Conservation (phyloP, 2,113 vertebrate species). For the Gadus macrocephalus region DNA sequence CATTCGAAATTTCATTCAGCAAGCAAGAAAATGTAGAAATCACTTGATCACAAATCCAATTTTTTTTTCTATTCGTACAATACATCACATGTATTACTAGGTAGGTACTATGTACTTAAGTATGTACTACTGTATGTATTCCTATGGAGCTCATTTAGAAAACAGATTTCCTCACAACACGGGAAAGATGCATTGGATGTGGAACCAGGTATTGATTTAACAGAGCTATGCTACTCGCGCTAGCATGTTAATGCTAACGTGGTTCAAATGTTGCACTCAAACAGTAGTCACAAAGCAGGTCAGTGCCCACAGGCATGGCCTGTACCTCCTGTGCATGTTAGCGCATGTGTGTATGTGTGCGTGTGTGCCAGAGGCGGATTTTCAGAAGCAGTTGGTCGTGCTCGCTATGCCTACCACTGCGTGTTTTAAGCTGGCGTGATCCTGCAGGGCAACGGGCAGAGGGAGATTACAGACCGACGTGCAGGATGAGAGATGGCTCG, state of each 20-base stretch:
- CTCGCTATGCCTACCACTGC: slow-evolving; percentile 43
- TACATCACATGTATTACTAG: too few relatives aligned
- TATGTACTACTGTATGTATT: too few relatives aligned
- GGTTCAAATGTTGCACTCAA: neutral
- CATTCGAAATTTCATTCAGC: too few relatives aligned
- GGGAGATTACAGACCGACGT: slow-evolving; percentile 59
- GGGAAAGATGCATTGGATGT: slow-evolving; percentile 12
- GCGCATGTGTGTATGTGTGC: slow-evolving; percentile 18
- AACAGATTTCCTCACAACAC: slow-evolving; percentile 17
- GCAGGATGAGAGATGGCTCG: slow-evolving; percentile 1
- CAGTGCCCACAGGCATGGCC: slow-evolving; percentile 38
- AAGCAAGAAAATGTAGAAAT: too few relatives aligned
- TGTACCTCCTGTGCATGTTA: slow-evolving; percentile 14
- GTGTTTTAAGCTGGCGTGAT: slow-evolving; percentile 61
- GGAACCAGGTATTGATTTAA: slow-evolving; percentile 9
- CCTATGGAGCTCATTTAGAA: neutral
- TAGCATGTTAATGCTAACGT: neutral
- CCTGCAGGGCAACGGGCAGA: slow-evolving; percentile 50
- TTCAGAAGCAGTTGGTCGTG: slow-evolving; percentile 46
- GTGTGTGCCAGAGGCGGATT: slow-evolving; percentile 47
- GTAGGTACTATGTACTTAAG: too few relatives aligned
- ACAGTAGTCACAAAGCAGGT: slow-evolving; percentile 53
- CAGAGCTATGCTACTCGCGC: slow-evolving; percentile 5
- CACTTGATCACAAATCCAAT: too few relatives aligned
- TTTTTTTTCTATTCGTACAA: too few relatives aligned